Evolutionary conservation across 1,140 invertebrate species (phyloP).

Genomic region (Meloidogyne floridensis): DNA sequence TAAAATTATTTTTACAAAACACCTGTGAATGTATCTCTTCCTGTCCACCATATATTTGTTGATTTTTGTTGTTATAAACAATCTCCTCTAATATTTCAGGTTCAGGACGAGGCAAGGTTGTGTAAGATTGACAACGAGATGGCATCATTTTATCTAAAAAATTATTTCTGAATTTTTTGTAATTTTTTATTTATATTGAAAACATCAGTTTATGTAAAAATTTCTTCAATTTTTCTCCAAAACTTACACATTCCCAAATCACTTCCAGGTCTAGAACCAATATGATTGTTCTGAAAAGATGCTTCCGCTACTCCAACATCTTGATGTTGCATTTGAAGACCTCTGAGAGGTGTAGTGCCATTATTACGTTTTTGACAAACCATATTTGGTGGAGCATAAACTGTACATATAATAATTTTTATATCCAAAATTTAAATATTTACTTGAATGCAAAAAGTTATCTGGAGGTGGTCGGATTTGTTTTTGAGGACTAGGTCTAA

Average conservation of each 20-base stretch:
- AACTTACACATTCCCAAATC: constrained; percentile 47
- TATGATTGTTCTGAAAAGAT: constrained; percentile 1
- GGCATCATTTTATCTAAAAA: constrained; percentile 26
- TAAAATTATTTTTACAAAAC: constrained; percentile 9
- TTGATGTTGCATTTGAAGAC: constrained; percentile 30
- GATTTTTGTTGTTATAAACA: constrained; percentile 11
- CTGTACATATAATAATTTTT: constrained; percentile 3
- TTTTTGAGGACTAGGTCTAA: constrained; percentile 19
- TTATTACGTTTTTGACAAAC: constrained; percentile 10
- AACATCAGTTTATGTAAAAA: too few species aligned
- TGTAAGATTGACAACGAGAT: constrained; percentile 50
- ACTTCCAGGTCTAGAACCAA: constrained; percentile 38
- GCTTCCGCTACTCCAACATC: constrained; percentile 6
- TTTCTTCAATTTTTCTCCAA: not conserved
- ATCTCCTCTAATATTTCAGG: constrained; percentile 30
- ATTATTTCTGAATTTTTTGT: not conserved
- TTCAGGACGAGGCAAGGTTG: constrained; percentile 47
- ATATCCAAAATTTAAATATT: not conserved
- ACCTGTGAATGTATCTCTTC: constrained; percentile 7
- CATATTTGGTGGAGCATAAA: constrained; percentile 43
- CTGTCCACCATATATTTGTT: constrained; percentile 13
- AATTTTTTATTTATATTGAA: not conserved
- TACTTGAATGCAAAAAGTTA: constrained; percentile 39
- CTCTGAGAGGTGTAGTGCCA: not conserved
- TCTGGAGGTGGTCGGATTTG: constrained; percentile 12